Evolutionary conservation across 2,113 vertebrate species (phyloP).

Genomic region (Tapirus terrestris): DNA sequence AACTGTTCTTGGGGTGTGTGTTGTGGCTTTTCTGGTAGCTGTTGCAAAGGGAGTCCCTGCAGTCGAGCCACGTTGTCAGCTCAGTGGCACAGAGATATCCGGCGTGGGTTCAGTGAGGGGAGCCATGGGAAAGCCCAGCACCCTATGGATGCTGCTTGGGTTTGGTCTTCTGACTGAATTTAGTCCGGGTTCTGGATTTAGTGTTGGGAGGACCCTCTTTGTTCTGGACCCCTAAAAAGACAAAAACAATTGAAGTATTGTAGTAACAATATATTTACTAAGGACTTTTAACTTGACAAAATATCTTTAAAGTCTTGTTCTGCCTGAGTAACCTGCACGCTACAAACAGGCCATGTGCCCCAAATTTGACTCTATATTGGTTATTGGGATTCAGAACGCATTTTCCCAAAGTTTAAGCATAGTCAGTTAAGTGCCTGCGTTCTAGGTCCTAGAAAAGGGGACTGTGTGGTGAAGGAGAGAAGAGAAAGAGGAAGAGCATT

Average conservation of each 20-base stretch:
- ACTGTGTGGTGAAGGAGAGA: background rate
- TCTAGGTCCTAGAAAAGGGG: background rate
- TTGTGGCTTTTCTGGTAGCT: background rate
- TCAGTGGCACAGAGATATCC: background rate
- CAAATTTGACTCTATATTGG: background rate
- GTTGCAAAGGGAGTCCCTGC: background rate
- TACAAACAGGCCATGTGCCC: background rate
- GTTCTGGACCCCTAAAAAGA: background rate
- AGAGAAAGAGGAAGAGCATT: background rate
- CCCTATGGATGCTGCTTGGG: background rate
- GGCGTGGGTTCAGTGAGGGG: background rate
- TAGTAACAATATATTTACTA: background rate
- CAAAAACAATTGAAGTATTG: background rate
- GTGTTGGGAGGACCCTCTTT: background rate
- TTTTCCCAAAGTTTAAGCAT: background rate
- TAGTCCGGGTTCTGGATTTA: background rate
- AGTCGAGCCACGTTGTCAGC: rapidly evolving
- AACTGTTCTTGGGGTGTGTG: background rate
- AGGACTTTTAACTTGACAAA: background rate
- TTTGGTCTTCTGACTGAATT: conserved; percentile 4
- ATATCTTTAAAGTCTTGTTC: background rate
- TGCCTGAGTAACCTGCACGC: background rate
- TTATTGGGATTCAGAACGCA: background rate
- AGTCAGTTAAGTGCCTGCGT: background rate
- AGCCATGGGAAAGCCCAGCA: background rate